Evolutionary conservation across 2,888 invertebrate species (phyloP).

Genomic region (Drosophila melanocephala): DNA sequence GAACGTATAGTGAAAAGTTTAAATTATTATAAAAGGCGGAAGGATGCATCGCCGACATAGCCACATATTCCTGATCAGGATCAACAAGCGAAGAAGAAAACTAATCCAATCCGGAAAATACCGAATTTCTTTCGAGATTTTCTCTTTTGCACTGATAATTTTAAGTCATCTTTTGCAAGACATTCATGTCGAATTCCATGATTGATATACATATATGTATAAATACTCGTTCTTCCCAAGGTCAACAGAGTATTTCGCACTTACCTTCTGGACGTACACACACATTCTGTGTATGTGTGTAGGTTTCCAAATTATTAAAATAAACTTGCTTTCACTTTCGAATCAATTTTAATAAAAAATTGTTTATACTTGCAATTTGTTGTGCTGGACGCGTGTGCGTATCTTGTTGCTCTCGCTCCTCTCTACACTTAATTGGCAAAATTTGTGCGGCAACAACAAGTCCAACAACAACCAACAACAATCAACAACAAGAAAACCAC

Average conservation of each 20-base stretch:
- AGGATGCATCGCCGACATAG: neutral
- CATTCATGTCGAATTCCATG: neutral
- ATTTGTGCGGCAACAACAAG: slow-evolving; percentile 14
- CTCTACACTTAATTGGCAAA: slow-evolving; percentile 59
- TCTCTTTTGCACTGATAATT: neutral
- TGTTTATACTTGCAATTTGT: slow-evolving; percentile 44
- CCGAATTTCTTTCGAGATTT: neutral
- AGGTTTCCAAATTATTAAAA: slow-evolving; percentile 37
- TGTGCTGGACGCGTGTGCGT: slow-evolving; percentile 13
- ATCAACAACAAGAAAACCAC: neutral
- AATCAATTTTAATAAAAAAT: slow-evolving; percentile 35
- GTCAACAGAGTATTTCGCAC: slow-evolving; percentile 14
- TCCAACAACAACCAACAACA: too few species aligned
- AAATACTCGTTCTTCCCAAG: slow-evolving; percentile 21
- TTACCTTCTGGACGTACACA: neutral
- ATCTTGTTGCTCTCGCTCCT: slow-evolving; percentile 35
- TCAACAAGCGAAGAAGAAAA: neutral
- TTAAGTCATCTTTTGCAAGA: neutral
- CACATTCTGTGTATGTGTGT: slow-evolving; percentile 8
- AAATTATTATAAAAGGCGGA: neutral
- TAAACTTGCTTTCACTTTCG: slow-evolving; percentile 54
- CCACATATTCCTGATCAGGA: neutral
- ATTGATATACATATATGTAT: neutral
- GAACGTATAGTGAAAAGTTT: neutral
- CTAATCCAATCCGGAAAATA: neutral